Base-by-base conservation (phyloP, 2,797 vertebrate genomes). In the Emydoidea blandingii region DNA sequence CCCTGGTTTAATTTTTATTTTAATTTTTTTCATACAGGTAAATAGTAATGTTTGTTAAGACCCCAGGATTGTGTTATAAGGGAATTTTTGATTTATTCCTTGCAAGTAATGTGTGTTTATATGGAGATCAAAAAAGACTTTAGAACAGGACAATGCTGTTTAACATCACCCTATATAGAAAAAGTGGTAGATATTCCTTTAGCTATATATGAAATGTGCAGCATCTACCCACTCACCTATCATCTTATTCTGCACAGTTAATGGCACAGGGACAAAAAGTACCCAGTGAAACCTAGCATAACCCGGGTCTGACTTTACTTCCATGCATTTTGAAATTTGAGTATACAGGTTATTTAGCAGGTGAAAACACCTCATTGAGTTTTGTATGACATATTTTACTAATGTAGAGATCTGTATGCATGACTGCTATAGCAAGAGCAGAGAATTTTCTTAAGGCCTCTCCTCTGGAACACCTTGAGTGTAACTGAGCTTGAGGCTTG, bases 311-410 rank as follows among this genome's bases (percentile, higher is more conserved):
- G 7, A 91, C 83, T 89, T 91, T 92, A 68, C 89, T 95, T 87
- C 82, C 91, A 3, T 92, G 87, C 95, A 23, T 93, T 78, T 83
- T 62, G 29, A 44, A 86, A 52, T 7, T 78, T 65, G 47, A 93
- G 91, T 92, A 34, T 37, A 2, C 52, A 81, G n/a, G 76, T 92
- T 93, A 97, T 94, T 94, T 81, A 89, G 25, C 85, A 93, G 34
- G 25, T n/a, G 81, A 91, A 50, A 34, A 86, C 44, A 44, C 53
- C 81, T 2, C 57, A 31, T 14, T 6, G 27, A 29, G 6, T 59
- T 68, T 68, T 37, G 16, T 68, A 2, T 85, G 90, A 91, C 23
- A 57, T 91, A 88, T 57, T 37, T 81, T 88, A 86, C 87, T 50
- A 81, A 29, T 62, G 3, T 3, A 76, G 44, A 0, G 0, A 68